Conservation (phyloP, 2,113 vertebrate species). For the Semicossyphus pulcher region DNA sequence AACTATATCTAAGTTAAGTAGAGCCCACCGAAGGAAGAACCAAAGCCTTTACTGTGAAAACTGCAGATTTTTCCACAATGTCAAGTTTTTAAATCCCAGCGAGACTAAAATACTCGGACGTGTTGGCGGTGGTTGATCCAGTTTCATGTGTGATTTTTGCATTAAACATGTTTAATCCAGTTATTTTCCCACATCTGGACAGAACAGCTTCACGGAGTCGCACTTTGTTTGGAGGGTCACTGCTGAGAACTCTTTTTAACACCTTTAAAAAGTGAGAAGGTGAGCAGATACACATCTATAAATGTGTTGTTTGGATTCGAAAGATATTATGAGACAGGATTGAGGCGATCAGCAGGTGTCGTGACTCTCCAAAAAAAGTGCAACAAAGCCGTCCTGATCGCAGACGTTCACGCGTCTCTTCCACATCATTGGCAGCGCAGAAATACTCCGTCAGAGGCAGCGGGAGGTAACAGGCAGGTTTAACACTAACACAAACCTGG, state of each 20-base stretch:
- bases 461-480: constrained; percentile 79
- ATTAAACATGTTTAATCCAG: constrained; percentile 32
- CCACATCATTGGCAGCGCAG: constrained; percentile 52
- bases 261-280: constrained; percentile 4
- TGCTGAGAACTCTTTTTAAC: neutral
- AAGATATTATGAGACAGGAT: constrained; percentile 10
- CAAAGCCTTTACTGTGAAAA: constrained; percentile 50
- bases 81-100: constrained; percentile 39
- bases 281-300: too few relatives aligned
- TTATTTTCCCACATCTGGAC: constrained; percentile 11
- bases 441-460: constrained; percentile 73
- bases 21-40: constrained; percentile 66
- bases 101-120: constrained; percentile 44
- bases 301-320: neutral
- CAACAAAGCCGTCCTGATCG: constrained; percentile 30
- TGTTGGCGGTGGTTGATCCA: neutral
- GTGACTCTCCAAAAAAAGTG: constrained; percentile 40
- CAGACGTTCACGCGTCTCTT: constrained; percentile 17
- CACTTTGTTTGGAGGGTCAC: constrained; percentile 46
- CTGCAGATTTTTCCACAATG: constrained; percentile 22
- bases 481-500: constrained; percentile 71
- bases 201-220: constrained; percentile 31
- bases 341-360: neutral
- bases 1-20: constrained; percentile 78
- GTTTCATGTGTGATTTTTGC: constrained; percentile 42